Evolutionary conservation across 2,797 vertebrate genomes (phyloP), one percentile per base, ranked within the genome.

Genomic region (Tolypeutes matacus): DNA sequence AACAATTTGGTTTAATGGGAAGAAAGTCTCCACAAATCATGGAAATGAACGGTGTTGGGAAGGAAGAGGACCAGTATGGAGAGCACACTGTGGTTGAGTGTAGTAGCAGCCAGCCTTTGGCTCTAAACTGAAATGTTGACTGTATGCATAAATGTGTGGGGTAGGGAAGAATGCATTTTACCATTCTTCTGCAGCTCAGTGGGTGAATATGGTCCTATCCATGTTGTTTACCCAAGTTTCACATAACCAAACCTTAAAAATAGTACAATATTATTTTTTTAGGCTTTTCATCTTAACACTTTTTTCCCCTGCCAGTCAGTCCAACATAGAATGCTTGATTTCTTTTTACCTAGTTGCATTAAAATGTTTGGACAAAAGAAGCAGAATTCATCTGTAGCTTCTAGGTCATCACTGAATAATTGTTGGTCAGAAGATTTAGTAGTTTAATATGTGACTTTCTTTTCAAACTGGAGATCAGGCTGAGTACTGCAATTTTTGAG

Each of bases 261-360:
- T 7, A 31, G 27, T n/a, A 39, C 15, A 73, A 0, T 56, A 27
- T 53, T 67, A 58, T 86, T 90, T 70, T 80, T 78, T 20, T 51
- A 93, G 69, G 39, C 86, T 95, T 93, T 65, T 73, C 80, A 58
- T 62, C 76, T 82, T 29, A 87, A 56, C 18, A 62, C 14, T 2
- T 36, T n/a, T 3, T 29, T n/a, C 11, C 27, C 34, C n/a, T 18
- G 21, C 42, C 36, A 78, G 34, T 82, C 67, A 73, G 10, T 60
- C n/a, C 15, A 70, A 58, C 34, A 27, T 34, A 69, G 42, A 84
- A 84, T 3, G 36, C 17, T 94, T 25, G 4, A 56, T 14, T 78
- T 34, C 17, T 91, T 92, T 85, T 82, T 42, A 53, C 73, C 62
- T 58, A 34, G 78, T 58, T n/a, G 34, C 56, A 29, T 49, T 81